Evolutionary conservation across 2,797 vertebrate genomes (phyloP).

Genomic region (Harpagifer antarcticus): DNA sequence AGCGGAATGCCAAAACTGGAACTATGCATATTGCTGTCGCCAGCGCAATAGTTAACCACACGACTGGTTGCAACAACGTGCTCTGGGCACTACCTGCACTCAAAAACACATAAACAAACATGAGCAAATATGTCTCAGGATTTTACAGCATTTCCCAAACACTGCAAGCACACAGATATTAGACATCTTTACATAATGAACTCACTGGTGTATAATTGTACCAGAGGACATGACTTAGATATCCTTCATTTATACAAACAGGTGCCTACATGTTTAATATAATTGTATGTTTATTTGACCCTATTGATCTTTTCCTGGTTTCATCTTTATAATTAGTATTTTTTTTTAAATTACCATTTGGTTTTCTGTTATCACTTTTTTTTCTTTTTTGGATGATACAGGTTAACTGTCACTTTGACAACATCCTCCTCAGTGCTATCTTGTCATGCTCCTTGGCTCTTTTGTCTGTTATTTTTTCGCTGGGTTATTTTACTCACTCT

Average conservation of each 20-base stretch:
- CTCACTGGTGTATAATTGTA: conserved; percentile 17
- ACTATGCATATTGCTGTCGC: conserved; percentile 92
- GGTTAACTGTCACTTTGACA: neutral
- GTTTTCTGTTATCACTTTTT: too few species aligned
- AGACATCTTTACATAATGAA: conserved; percentile 6
- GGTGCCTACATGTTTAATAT: neutral
- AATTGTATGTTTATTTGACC: neutral
- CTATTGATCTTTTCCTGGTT: too few species aligned
- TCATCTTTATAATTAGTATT: too few species aligned
- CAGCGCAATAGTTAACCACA: conserved; percentile 95
- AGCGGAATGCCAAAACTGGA: conserved; percentile 94
- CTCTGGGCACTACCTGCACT: conserved; percentile 90
- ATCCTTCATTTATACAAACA: neutral
- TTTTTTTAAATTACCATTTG: too few species aligned
- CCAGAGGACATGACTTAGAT: neutral
- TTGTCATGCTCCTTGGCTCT: too few species aligned
- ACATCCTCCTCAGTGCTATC: neutral
- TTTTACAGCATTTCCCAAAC: neutral
- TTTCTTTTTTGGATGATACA: neutral
- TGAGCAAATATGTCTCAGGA: conserved; percentile 14
- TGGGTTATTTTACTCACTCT: too few species aligned
- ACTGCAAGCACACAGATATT: neutral
- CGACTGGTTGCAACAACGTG: conserved; percentile 91
- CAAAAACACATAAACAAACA: conserved; percentile 41
- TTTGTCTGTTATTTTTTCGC: too few species aligned